Conservation (phyloP, 2,797 vertebrate genomes). For the Numenius phaeopus region DNA sequence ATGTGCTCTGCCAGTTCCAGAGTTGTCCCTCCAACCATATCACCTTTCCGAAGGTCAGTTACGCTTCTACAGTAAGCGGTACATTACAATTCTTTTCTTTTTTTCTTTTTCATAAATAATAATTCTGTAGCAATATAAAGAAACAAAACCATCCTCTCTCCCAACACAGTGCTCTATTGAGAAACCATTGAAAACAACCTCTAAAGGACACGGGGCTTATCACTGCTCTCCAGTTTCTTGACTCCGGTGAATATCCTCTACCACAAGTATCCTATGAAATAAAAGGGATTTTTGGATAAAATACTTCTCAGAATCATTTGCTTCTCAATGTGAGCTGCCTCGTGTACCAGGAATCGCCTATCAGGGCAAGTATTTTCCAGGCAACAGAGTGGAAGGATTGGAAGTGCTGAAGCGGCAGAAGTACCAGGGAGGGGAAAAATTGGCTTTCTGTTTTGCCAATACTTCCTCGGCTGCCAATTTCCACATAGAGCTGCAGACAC, state of each 20-base stretch:
- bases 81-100: background rate
- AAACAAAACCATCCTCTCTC: background rate
- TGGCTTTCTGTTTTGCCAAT: background rate
- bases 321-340: background rate
- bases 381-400: background rate
- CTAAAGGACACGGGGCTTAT: background rate
- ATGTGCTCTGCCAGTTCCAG: conserved; percentile 39
- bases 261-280: background rate
- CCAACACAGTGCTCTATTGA: background rate
- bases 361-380: background rate
- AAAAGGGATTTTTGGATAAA: background rate
- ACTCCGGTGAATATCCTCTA: background rate
- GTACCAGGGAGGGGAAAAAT: background rate
- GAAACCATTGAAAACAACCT: background rate
- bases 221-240: background rate
- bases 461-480: background rate
- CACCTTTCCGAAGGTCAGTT: conserved; percentile 13
- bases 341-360: background rate
- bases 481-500: background rate
- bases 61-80: background rate
- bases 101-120: background rate
- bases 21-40: background rate
- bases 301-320: background rate
- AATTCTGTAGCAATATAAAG: background rate
- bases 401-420: conserved; percentile 1